Base-by-base conservation (phyloP, 2,888 invertebrate genomes). In the Pollenia labialis region DNA sequence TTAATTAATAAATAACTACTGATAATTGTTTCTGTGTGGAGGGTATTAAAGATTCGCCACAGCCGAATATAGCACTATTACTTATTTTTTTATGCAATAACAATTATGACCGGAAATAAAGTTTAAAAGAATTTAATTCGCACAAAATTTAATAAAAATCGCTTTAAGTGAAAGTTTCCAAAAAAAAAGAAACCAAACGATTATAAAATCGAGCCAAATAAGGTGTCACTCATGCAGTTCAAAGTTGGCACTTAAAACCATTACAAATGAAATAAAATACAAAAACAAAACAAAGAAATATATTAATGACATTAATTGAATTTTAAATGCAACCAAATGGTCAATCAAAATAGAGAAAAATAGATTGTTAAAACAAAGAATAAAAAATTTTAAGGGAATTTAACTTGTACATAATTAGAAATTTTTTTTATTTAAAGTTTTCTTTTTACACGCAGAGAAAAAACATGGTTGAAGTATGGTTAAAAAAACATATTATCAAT, bases 151-250 rank as follows among this genome's bases (percentile, higher is more conserved):
- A 60, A 32, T 58, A 4, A 68, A 84, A 87, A 81, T 56, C 12
- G 18, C 32, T 54, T 62, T 8, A 81, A 84, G 87, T 84, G 87
- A 87, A 87, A 87, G 84, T 87, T 83, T 62, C 14, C 23, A 42
- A 86, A 77, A 79, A 58, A 6, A 16, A 18, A 48, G 62, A 40
- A 62, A 42, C 23, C 48, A 16, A 72, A 54, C 42, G 40, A 80
- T 69, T 76, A 79, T 76, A 80, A 84, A 87, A 79, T 81, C 56
- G 77, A 84, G 87, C 87, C 87, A 87, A 87, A 84, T 81, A 77
- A 74, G 68, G 87, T 87, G 84, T 84, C 87, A 87, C 77, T 84
- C 54, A 64, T 81, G 62, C 68, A 81, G 87, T 69, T 62, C 50
- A 66, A 42, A 81, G 62, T 87, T 87, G 87, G 87, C 87, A 84